A percentile compares a stretch with the other conserved stretches of the same genome.
phyloP scores from a whole-genome alignment of 2,888 invertebrate genomes.

The Leucania comma region DNA sequence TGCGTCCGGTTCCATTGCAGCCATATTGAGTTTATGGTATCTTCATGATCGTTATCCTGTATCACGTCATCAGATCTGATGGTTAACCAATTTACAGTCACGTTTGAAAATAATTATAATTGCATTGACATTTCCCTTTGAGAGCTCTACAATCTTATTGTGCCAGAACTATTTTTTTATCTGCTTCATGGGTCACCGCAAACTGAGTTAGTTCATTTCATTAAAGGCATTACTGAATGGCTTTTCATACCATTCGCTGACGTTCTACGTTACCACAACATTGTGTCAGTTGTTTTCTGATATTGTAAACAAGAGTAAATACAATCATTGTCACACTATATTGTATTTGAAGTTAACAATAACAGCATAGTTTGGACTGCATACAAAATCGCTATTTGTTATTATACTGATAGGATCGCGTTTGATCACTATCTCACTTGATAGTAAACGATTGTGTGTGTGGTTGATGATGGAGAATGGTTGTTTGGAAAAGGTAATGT shows the following conservation, averaged over 20 bases:
- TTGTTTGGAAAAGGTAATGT: too few relatives aligned
- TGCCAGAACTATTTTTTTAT: background rate
- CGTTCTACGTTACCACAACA: conserved; percentile 4
- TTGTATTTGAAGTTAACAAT: background rate
- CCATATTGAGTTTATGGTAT: conserved; percentile 73
- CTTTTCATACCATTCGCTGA: background rate
- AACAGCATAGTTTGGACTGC: background rate
- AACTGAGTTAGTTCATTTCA: background rate
- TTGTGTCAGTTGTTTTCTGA: background rate
- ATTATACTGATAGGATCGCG: background rate
- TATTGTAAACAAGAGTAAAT: background rate
- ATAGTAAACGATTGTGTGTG: background rate
- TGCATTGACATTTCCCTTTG: background rate
- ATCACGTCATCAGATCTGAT: conserved; percentile 28
- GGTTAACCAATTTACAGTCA: background rate
- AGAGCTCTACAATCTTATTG: background rate
- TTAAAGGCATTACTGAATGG: background rate
- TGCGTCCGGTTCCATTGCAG: conserved; percentile 79
- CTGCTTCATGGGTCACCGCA: background rate
- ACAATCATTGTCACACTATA: background rate
- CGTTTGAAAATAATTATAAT: conserved; percentile 7
- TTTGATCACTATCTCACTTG: background rate
- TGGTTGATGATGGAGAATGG: too few relatives aligned
- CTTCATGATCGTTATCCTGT: conserved; percentile 37
- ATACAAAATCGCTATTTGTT: background rate